Percentiles rank a stretch among this genome's conserved stretches.
These are phyloP conservation scores for Cyprinodon tularosa DNA, from an alignment of 2,113 vertebrate genomes.

Conservation along the genomic window DNA sequence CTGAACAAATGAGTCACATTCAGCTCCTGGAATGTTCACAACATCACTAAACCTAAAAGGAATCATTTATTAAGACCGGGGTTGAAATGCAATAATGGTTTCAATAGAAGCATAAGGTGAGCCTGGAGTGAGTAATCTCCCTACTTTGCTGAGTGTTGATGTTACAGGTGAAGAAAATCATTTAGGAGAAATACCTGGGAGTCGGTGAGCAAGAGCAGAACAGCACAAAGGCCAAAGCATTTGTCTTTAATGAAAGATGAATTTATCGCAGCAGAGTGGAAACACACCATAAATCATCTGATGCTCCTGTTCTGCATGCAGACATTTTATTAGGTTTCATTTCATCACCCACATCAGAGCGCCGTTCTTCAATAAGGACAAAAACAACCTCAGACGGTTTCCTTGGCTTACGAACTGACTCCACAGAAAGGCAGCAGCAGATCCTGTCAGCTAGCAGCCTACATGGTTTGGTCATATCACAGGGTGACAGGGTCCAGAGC, in stretches of 20 bases:
- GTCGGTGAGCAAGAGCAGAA: constrained; percentile 6
- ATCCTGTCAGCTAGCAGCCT: constrained; percentile 25
- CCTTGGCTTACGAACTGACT: constrained; percentile 1
- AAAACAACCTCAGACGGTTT: constrained; percentile 2
- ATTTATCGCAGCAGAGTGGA: constrained; percentile 21
- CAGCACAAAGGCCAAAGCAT: constrained; percentile 27
- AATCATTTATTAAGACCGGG: not conserved
- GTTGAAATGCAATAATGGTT: not conserved
- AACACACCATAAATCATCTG: constrained; percentile 57
- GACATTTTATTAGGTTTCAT: constrained; percentile 58
- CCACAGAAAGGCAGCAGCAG: constrained; percentile 18
- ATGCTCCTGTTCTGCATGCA: constrained; percentile 26
- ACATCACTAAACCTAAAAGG: not conserved
- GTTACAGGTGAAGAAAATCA: not conserved
- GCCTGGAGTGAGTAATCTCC: not conserved
- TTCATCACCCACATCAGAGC: constrained; percentile 53
- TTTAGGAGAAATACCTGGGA: not conserved
- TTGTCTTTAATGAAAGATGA: constrained; percentile 39
- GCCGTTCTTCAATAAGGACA: constrained; percentile 45
- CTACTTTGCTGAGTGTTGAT: not conserved
- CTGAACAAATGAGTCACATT: not conserved
- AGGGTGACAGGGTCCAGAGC: constrained; percentile 28
- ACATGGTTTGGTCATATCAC: constrained; percentile 10
- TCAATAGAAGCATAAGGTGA: not conserved
- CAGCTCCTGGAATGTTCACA: not conserved